phyloP scores from a whole-genome alignment of 2,797 vertebrate species.

The Amblyopsis hoosieri region DNA sequence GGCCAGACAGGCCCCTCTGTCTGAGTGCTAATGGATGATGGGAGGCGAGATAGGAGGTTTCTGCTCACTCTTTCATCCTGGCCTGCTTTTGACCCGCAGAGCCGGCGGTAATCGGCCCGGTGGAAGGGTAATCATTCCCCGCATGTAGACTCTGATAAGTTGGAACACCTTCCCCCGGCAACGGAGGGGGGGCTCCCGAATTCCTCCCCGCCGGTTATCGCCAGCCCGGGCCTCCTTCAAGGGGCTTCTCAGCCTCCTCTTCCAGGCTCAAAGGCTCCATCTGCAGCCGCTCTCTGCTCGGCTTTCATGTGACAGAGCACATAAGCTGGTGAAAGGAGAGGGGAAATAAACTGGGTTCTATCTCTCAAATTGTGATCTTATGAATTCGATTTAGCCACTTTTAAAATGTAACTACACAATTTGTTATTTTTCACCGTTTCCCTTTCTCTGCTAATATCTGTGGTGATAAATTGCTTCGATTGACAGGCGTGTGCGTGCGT shows the following conservation, averaged over 20 bases:
- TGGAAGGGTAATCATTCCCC: conserved; percentile 95
- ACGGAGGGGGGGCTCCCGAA: conserved; percentile 81
- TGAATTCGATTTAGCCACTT: conserved; percentile 97
- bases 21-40: conserved; percentile 90
- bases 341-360: conserved; percentile 82
- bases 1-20: conserved; percentile 75
- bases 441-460: conserved; percentile 77
- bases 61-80: conserved; percentile 92
- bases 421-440: conserved; percentile 76
- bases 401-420: conserved; percentile 82
- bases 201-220: conserved; percentile 87
- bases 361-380: conserved; percentile 93
- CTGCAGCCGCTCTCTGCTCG: conserved; percentile 86
- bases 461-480: conserved; percentile 78
- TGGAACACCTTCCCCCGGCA: conserved; percentile 91
- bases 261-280: conserved; percentile 89
- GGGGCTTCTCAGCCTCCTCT: conserved; percentile 81
- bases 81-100: conserved; percentile 92
- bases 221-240: conserved; percentile 87
- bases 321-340: conserved; percentile 90
- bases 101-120: conserved; percentile 93
- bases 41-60: conserved; percentile 91
- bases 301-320: conserved; percentile 97
- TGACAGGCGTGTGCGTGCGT: conserved; percentile 61
- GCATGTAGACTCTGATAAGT: conserved; percentile 98